Evolutionary conservation across 2,797 vertebrate species (phyloP), one percentile per base, ranked within the genome.

Genomic region (Acomys russatus): DNA sequence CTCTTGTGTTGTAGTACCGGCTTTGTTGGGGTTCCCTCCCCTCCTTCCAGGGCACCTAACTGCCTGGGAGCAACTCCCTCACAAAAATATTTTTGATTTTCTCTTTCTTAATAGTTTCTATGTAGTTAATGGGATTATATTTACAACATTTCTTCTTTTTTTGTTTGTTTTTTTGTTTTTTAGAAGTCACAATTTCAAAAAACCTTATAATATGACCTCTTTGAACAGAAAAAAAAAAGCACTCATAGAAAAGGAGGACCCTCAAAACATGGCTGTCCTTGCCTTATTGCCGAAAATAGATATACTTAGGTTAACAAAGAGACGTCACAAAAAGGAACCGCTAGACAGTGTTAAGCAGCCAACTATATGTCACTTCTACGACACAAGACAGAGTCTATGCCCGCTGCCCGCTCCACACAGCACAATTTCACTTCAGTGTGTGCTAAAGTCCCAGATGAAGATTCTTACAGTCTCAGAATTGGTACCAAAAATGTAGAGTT

Each of bases 271-370:
- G 99, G 99, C 98, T 98, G 99, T 99, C 99, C 99, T 99, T 99
- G 99, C 99, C 99, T 99, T 99, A 99, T 99, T 99, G 99, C 99
- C 99, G 98, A 99, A 99, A 99, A 99, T 99, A 99, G 99, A 99
- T 99, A 98, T 97, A 99, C 99, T 99, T 95, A 99, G 99, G 99
- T 99, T 99, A 99, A 99, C 99, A 99, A 99, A 99, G 99, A 99
- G 99, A 99, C 98, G 71, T 99, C 99, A 99, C 99, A 98, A 99
- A 99, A 99, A 99, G 99, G 98, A 99, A 99, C 99, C 94, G 99
- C 99, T 98, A 98, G 98, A 98, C 99, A 98, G 98, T 98, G 99
- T 98, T 98, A 98, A 98, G 99, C 98, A 98, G 95, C 98, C 98
- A 98, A 99, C 98, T 98, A 74, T 91, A 98, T 98, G 99, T 98